Conservation (phyloP, 1,140 invertebrate species). For the Meloidogyne floridensis region DNA sequence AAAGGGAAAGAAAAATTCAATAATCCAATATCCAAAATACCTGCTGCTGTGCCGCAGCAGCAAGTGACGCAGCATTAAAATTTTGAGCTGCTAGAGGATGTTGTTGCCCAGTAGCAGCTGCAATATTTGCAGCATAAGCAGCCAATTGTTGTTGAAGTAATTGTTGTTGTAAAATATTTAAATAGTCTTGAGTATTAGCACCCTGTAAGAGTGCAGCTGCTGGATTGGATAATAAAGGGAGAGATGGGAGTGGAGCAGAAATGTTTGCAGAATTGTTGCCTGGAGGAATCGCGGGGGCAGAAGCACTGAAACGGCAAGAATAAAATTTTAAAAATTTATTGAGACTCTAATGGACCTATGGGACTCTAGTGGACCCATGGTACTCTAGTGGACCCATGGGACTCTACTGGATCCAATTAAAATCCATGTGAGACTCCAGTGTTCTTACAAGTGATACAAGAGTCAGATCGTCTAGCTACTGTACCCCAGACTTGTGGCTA, state of each 20-base stretch:
- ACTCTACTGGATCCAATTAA: too few species aligned
- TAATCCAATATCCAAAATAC: background rate
- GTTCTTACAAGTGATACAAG: too few species aligned
- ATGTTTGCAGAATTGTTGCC: background rate
- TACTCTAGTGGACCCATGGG: too few species aligned
- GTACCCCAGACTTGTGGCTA: too few species aligned
- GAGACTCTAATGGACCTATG: too few species aligned
- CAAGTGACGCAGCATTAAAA: conserved; percentile 26
- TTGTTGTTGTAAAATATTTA: conserved; percentile 29
- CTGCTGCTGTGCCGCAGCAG: conserved; percentile 33
- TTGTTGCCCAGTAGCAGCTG: conserved; percentile 81
- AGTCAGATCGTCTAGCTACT: too few species aligned
- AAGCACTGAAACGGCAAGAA: background rate
- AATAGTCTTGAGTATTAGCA: background rate
- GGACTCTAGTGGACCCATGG: too few species aligned
- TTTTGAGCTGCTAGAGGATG: conserved; percentile 74
- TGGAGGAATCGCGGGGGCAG: background rate
- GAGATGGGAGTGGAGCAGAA: background rate
- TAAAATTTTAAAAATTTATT: background rate
- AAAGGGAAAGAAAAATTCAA: background rate
- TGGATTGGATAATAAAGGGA: background rate
- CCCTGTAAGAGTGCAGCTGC: background rate
- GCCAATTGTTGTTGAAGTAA: background rate
- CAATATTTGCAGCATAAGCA: conserved; percentile 66
- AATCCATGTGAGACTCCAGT: too few species aligned